These are phyloP conservation scores for Phoxinus phoxinus DNA, from an alignment of 2,113 vertebrate genomes.

Conservation along the genomic window DNA sequence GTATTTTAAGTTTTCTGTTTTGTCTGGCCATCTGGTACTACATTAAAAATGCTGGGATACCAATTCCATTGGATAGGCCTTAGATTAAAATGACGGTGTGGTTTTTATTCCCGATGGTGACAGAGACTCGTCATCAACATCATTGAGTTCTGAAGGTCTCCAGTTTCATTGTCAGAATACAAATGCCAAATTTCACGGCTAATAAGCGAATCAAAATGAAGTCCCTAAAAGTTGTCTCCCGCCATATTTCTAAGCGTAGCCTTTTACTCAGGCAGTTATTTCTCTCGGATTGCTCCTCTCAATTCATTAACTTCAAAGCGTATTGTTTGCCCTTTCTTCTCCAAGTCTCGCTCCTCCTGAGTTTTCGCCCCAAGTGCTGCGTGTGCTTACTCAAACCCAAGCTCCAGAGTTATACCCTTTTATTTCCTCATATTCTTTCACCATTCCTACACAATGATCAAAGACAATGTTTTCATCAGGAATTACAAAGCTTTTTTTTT, in stretches of 20 bases:
- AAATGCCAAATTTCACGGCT: conserved; percentile 29
- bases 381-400: conserved; percentile 67
- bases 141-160: conserved; percentile 62
- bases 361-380: conserved; percentile 62
- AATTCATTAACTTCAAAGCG: conserved; percentile 69
- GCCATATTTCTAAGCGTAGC: background rate
- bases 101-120: conserved; percentile 25
- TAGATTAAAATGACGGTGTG: background rate
- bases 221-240: conserved; percentile 16
- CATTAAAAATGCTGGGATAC: background rate
- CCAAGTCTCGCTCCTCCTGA: conserved; percentile 48
- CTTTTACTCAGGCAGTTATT: background rate
- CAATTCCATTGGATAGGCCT: background rate
- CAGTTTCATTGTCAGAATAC: conserved; percentile 47
- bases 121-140: conserved; percentile 52
- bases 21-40: conserved; percentile 1
- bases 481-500: conserved; percentile 41
- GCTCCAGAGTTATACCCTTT: conserved; percentile 53
- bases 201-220: conserved; percentile 41
- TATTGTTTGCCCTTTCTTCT: conserved; percentile 49
- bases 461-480: conserved; percentile 62
- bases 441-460: conserved; percentile 67
- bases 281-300: conserved; percentile 48
- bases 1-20: conserved; percentile 11
- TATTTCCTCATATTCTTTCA: conserved; percentile 43